Conservation (phyloP, 2,797 vertebrate species). For the Malacoraja senta region DNA sequence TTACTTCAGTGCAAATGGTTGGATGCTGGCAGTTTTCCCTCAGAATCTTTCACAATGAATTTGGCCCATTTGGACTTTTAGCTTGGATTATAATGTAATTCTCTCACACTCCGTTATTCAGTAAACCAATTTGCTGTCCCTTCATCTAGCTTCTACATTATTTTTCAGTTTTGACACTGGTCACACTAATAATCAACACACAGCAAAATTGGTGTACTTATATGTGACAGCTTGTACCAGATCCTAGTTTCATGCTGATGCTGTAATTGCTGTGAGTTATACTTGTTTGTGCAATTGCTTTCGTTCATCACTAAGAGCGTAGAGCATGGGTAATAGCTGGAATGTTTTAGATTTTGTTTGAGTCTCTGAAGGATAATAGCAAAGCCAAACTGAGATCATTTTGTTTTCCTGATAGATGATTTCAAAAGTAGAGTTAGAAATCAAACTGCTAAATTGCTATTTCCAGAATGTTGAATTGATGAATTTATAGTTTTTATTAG, state of each 20-base stretch:
- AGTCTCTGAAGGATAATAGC: not conserved
- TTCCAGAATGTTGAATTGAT: not conserved
- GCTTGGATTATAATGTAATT: not conserved
- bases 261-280: not conserved
- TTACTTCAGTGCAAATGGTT: no score
- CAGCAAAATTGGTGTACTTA: not conserved
- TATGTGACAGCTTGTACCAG: not conserved
- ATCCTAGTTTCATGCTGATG: not conserved
- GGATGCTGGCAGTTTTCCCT: no score
- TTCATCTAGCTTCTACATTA: not conserved
- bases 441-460: not conserved
- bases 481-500: not conserved
- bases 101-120: not conserved
- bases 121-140: not conserved
- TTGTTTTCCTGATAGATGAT: not conserved
- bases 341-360: not conserved
- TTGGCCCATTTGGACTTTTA: no score
- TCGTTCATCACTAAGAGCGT: not conserved
- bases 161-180: not conserved
- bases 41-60: no score
- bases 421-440: slow-evolving; percentile 2
- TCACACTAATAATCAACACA: not conserved
- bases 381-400: not conserved
- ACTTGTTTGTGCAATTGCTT: not conserved
- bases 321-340: not conserved